Base-by-base conservation (phyloP, 2,888 invertebrate species). In the Linnaemya vulpina region DNA sequence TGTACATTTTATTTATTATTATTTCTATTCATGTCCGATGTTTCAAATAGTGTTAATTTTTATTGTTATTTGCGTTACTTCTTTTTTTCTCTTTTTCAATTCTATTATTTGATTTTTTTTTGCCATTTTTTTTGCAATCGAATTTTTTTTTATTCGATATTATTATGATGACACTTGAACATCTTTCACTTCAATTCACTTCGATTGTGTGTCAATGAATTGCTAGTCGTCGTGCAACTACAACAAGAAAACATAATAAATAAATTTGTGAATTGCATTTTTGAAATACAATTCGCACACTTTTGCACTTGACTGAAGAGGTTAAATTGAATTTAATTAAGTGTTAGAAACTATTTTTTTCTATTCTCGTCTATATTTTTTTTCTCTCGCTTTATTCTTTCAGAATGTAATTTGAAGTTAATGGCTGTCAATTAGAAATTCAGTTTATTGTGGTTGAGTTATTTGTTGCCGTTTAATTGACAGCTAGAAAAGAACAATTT, bases 271-370 rank as follows among this genome's bases (percentile, higher is more conserved):
- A 58, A 79, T 76, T 76, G 60, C 58, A 73, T 84, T 75, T 78
- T 78, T 74, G 40, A 63, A 75, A 71, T 70, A 76, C 73, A 30
- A 68, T 53, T 79, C 73, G 78, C 85, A 85, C 85, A 82, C 85
- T 85, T 85, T 79, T 82, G 78, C 78, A 82, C 85, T 85, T 85
- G 85, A 85, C 82, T 75, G 78, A 79, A 82, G 85, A 82, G 82
- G 82, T 85, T 79, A 76, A 79, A 68, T 84, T 76, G 60, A 62
- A 75, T 49, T 80, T 82, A 82, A 85, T 85, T 85, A 74, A 82
- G 78, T 79, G 82, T 60, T 63, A 62, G 20, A 74, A 85, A 85
- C 85, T 85, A 85, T 84, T 80, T 73, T 80, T 73, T 62, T 38
- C 35, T 67, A 55, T 60, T 43, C 58, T 15, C 25, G 65, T 9